phyloP scores from a whole-genome alignment of 2,113 vertebrate genomes.

The Craseonycteris thonglongyai region DNA sequence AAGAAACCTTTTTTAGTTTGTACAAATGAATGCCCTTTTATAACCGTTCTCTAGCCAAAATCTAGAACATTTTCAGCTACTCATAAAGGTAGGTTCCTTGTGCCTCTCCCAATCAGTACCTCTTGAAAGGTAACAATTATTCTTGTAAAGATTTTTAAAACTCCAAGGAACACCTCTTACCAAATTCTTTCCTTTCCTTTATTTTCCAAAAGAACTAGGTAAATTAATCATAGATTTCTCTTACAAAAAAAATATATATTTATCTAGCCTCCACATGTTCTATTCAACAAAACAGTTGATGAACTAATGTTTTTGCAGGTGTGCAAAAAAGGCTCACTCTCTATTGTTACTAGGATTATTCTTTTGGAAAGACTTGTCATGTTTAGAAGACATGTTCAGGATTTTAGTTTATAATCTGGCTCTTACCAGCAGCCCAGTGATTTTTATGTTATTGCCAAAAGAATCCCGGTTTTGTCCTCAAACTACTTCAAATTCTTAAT shows the following conservation, averaged over 20 bases:
- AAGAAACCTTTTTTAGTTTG: neutral
- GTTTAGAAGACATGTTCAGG: neutral
- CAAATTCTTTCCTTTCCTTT: neutral
- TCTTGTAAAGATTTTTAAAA: neutral
- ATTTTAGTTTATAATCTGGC: neutral
- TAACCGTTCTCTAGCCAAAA: neutral
- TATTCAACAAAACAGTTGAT: neutral
- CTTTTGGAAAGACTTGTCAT: neutral
- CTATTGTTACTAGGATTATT: neutral
- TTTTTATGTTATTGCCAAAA: neutral
- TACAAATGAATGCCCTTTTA: neutral
- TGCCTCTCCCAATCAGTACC: neutral
- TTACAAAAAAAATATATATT: neutral
- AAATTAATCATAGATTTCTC: neutral
- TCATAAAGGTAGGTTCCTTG: neutral
- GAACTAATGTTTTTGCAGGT: neutral
- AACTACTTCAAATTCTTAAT: neutral
- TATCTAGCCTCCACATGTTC: neutral
- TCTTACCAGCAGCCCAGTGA: neutral
- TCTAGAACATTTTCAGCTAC: neutral
- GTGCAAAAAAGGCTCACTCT: neutral
- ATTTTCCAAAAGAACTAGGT: slow-evolving; percentile 9
- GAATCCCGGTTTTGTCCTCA: neutral
- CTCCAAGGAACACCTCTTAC: neutral
- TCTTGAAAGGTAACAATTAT: neutral